phyloP scores from a whole-genome alignment of 2,797 vertebrate genomes.

The Anguilla pacifica region DNA sequence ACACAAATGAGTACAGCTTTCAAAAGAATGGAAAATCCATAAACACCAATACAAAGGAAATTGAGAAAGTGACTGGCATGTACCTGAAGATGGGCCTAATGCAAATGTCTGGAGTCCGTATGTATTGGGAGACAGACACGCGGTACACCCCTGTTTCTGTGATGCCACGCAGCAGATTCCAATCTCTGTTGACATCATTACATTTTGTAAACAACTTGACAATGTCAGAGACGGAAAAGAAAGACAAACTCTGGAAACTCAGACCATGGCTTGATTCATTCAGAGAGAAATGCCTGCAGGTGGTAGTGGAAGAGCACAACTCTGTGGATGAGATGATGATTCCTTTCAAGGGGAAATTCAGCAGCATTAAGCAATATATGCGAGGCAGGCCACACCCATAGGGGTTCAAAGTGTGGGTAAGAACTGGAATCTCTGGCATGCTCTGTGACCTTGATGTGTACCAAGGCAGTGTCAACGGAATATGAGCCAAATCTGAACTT shows the following conservation, averaged over 20 bases:
- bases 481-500: conserved; percentile 32
- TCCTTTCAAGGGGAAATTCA: conserved; percentile 36
- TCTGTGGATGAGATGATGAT: conserved; percentile 41
- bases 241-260: conserved; percentile 44
- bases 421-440: conserved; percentile 35
- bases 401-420: conserved; percentile 27
- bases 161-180: conserved; percentile 36
- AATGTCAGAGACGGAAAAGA: conserved; percentile 25
- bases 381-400: background rate
- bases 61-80: conserved; percentile 37
- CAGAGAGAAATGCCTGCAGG: conserved; percentile 31
- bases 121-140: conserved; percentile 22
- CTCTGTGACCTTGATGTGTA: conserved; percentile 34
- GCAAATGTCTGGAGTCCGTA: conserved; percentile 28
- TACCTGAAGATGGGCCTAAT: conserved; percentile 39
- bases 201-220: conserved; percentile 36
- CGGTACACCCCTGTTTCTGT: conserved; percentile 26
- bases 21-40: conserved; percentile 35
- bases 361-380: conserved; percentile 13
- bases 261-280: conserved; percentile 40
- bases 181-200: conserved; percentile 38
- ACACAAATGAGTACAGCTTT: conserved; percentile 37
- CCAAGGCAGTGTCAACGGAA: background rate
- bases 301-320: conserved; percentile 35
- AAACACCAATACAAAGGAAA: conserved; percentile 40